These are phyloP conservation scores for Campodea augens DNA, from an alignment of 1,140 invertebrate genomes.

Conservation along the genomic window DNA sequence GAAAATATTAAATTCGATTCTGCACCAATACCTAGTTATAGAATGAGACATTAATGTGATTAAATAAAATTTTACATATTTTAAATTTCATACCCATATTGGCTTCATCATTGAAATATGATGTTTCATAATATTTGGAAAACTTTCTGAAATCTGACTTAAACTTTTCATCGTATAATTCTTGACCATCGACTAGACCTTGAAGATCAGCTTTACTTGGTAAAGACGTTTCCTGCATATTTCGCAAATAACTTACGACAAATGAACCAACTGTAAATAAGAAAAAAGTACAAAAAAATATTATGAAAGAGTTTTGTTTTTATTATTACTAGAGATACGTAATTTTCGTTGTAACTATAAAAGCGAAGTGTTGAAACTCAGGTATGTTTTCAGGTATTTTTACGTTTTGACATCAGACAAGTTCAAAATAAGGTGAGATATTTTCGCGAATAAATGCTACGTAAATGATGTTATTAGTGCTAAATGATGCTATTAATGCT, in stretches of 20 bases:
- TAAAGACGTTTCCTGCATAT: slow-evolving; percentile 61
- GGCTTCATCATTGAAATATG: slow-evolving; percentile 66
- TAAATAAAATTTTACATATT: slow-evolving; percentile 1
- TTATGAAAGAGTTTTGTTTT: not conserved
- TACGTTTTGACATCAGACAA: too few relatives aligned
- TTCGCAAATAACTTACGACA: slow-evolving; percentile 78
- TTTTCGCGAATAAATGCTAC: not conserved
- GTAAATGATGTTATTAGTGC: too few relatives aligned
- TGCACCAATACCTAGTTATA: slow-evolving; percentile 22
- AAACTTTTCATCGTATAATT: slow-evolving; percentile 45
- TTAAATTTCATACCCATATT: slow-evolving; percentile 40
- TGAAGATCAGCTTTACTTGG: slow-evolving; percentile 64
- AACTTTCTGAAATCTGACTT: slow-evolving; percentile 67
- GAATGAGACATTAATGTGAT: not conserved
- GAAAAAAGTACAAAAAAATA: slow-evolving; percentile 8
- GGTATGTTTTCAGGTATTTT: too few relatives aligned
- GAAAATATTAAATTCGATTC: slow-evolving; percentile 75
- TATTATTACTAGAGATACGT: too few relatives aligned
- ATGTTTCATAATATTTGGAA: slow-evolving; percentile 73
- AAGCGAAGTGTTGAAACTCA: too few relatives aligned
- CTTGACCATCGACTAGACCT: slow-evolving; percentile 50
- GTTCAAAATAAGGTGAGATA: slow-evolving; percentile 1
- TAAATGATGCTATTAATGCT: too few relatives aligned
- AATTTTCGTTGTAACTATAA: too few relatives aligned
- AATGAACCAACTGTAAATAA: slow-evolving; percentile 62